Conservation (phyloP, 2,113 vertebrate genomes). For the Cyanistes caeruleus region DNA sequence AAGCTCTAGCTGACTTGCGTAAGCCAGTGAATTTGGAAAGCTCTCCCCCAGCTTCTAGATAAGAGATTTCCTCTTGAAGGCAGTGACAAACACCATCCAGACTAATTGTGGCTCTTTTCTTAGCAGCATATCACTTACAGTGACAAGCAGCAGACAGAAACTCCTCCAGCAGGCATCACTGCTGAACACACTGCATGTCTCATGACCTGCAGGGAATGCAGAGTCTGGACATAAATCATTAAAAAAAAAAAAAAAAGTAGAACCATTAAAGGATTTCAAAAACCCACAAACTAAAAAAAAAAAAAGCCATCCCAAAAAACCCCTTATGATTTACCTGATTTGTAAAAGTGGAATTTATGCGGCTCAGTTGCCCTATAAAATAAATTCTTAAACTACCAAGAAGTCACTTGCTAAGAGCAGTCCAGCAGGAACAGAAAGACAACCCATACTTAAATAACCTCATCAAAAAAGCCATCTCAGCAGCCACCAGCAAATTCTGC, state of each 20-base stretch:
- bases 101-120: neutral
- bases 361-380: neutral
- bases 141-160: slow-evolving; percentile 4
- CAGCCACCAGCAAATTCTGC: neutral
- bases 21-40: slow-evolving; percentile 46
- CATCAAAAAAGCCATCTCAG: slow-evolving; percentile 5
- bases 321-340: neutral
- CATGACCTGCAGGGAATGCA: neutral
- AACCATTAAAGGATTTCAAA: neutral
- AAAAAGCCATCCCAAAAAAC: rapidly evolving
- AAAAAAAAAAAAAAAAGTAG: neutral
- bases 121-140: slow-evolving; percentile 37
- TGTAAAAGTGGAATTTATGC: neutral
- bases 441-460: slow-evolving; percentile 2
- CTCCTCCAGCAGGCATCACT: slow-evolving; percentile 10
- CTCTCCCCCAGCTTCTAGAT: slow-evolving; percentile 33
- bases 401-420: neutral
- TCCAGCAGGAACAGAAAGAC: neutral
- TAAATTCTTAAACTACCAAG: neutral
- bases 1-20: neutral
- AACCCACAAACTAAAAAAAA: neutral
- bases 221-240: neutral
- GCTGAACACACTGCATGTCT: neutral
- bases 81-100: slow-evolving; percentile 9
- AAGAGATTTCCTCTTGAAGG: neutral